Percentiles rank a stretch among this genome's conserved stretches.
Evolutionary conservation across 2,797 vertebrate genomes (phyloP).

Genomic region (Halcyon smyrnensis): DNA sequence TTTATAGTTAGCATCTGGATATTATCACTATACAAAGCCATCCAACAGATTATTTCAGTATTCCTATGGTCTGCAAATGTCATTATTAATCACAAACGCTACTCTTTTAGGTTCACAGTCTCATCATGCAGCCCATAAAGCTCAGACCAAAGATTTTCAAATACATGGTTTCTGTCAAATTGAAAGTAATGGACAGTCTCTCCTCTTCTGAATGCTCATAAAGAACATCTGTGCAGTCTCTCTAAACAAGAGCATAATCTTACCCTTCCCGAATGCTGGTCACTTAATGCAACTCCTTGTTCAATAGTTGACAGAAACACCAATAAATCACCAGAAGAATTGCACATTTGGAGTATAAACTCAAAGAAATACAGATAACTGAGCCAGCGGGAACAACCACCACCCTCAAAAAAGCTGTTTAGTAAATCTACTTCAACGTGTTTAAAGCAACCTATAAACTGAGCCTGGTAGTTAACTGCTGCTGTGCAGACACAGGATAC

Average conservation of each 20-base stretch:
- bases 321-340: slow-evolving; percentile 6
- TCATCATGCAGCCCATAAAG: slow-evolving; percentile 16
- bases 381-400: background rate
- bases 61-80: slow-evolving; percentile 27
- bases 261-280: background rate
- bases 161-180: slow-evolving; percentile 28
- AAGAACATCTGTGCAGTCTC: slow-evolving; percentile 29
- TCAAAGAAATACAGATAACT: background rate
- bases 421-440: background rate
- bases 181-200: background rate
- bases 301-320: slow-evolving; percentile 8
- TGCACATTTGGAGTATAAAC: background rate
- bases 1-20: slow-evolving; percentile 66
- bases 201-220: background rate
- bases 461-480: background rate
- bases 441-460: slow-evolving; percentile 12
- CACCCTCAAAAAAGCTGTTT: background rate
- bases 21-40: slow-evolving; percentile 8
- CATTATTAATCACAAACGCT: slow-evolving; percentile 53
- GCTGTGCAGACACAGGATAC: background rate
- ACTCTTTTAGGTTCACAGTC: slow-evolving; percentile 47
- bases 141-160: slow-evolving; percentile 1
- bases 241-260: background rate
- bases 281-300: background rate
- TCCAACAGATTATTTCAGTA: slow-evolving; percentile 17